These are phyloP conservation scores for Fistularia tabacaria DNA, from an alignment of 2,797 vertebrate genomes.

Conservation along the genomic window DNA sequence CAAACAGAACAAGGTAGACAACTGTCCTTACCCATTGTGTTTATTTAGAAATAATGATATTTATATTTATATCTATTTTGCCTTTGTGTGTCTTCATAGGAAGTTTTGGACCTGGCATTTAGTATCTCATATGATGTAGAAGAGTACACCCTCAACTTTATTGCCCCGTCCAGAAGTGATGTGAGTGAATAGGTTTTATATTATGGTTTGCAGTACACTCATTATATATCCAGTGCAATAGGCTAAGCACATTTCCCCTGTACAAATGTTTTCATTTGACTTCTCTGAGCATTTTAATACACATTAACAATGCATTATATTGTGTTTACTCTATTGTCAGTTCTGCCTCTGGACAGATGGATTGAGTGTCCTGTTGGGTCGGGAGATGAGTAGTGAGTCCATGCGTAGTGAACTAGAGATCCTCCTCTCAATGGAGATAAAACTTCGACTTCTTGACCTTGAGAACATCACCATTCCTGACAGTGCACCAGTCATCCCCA, in stretches of 20 bases:
- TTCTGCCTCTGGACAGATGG: slow-evolving; percentile 96
- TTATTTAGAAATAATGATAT: too few relatives aligned
- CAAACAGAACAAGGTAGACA: slow-evolving; percentile 92
- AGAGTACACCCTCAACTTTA: slow-evolving; percentile 87
- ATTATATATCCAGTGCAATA: too few relatives aligned
- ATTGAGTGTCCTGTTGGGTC: slow-evolving; percentile 86
- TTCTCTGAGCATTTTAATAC: not conserved
- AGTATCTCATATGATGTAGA: slow-evolving; percentile 88
- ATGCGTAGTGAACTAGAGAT: slow-evolving; percentile 91
- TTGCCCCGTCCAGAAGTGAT: slow-evolving; percentile 88
- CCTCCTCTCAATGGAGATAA: slow-evolving; percentile 96
- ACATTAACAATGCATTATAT: not conserved
- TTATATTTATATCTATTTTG: too few relatives aligned
- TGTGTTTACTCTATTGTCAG: slow-evolving; percentile 73
- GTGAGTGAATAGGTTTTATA: slow-evolving; percentile 74
- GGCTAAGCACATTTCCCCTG: too few relatives aligned
- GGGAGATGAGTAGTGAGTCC: slow-evolving; percentile 89
- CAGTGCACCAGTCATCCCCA: slow-evolving; percentile 82
- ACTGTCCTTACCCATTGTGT: not conserved
- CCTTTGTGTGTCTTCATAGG: slow-evolving; percentile 63
- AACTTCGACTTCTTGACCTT: slow-evolving; percentile 91
- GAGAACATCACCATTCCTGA: slow-evolving; percentile 94
- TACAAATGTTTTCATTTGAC: not conserved
- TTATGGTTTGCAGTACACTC: not conserved
- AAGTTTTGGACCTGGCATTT: slow-evolving; percentile 89